Evolutionary conservation across 30 jellyfish, hydroid and myxozoan species (phyloP), one percentile per base, ranked within the genome.

Genomic region (Pelagia noctiluca): DNA sequence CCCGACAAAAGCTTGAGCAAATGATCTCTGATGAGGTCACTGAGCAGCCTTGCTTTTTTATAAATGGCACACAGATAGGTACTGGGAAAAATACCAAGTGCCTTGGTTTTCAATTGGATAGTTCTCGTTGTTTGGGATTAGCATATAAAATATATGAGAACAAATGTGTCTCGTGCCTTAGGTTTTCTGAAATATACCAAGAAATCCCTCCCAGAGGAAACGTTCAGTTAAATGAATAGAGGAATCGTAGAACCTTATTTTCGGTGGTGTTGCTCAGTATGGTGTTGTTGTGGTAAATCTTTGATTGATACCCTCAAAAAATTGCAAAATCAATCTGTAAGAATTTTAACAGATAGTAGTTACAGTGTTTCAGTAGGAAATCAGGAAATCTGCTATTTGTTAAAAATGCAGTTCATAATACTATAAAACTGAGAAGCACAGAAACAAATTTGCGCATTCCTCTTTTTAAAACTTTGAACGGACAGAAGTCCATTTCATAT

Each of bases 221-320:
- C 12, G 63, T 32, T 79, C 19, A 65, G 19, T 8, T 36, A 13
- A 34, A 24, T 79, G 11, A 61, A 79, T 29, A 61, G 7, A 25
- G 35, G 82, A 31, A 63, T 79, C 48, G 82, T 63, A 73, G 90
- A 79, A 25, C 90, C 82, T 22, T 33, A 79, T 42, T 79, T 79
- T 30, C 83, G 83, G 16, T 69, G 49, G 74, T 81, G 91, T 33
- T 81, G 91, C 84, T 66, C 84, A 60, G 83, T 81, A 19, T 81
- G 83, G 91, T 73, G 91, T 5, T 81, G 77, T 35, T 24, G 78
- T 37, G 52, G 78, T 65, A 32, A 80, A 65, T 64, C 84, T 2
- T 76, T 60, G 32, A 62, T 52, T 13, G 63, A 77, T 10, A 52
- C 50, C 61, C 63, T 79, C 69, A 72, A 63, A 64, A 79, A 63